A percentile compares a stretch with the other conserved stretches of the same genome.
These are phyloP conservation scores for Latrodectus elegans DNA, from an alignment of 2,888 invertebrate species.

Conservation along the genomic window DNA sequence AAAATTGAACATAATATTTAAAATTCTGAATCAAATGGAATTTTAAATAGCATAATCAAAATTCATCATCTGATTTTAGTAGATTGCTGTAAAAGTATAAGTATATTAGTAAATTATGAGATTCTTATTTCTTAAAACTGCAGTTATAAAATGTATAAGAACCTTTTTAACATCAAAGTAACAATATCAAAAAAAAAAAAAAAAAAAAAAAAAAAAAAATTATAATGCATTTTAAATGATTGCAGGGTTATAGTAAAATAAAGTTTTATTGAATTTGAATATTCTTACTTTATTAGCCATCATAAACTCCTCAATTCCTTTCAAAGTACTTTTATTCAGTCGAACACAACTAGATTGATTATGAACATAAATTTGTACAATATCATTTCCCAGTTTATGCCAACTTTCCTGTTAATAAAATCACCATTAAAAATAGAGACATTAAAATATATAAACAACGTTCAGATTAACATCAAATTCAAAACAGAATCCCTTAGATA, in stretches of 20 bases:
- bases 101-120: not conserved
- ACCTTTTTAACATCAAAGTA: not conserved
- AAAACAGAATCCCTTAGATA: not conserved
- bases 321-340: constrained; percentile 77
- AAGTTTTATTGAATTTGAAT: too few relatives aligned
- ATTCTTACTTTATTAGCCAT: constrained; percentile 82
- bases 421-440: not conserved
- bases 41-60: not conserved
- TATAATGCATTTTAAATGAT: not conserved
- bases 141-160: not conserved
- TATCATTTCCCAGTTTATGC: constrained; percentile 92
- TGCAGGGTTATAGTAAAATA: too few relatives aligned
- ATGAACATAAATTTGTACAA: constrained; percentile 90
- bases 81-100: not conserved
- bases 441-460: not conserved
- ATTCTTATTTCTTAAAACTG: not conserved
- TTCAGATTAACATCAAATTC: not conserved
- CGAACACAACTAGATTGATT: constrained; percentile 70
- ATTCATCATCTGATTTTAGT: not conserved
- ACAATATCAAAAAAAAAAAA: not conserved
- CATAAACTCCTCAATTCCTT: constrained; percentile 90
- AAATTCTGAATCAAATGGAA: not conserved
- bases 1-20: not conserved
- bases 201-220: not conserved
- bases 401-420: constrained; percentile 76